Evolutionary conservation across 2,797 vertebrate species (phyloP).

Genomic region (Karalla daura): DNA sequence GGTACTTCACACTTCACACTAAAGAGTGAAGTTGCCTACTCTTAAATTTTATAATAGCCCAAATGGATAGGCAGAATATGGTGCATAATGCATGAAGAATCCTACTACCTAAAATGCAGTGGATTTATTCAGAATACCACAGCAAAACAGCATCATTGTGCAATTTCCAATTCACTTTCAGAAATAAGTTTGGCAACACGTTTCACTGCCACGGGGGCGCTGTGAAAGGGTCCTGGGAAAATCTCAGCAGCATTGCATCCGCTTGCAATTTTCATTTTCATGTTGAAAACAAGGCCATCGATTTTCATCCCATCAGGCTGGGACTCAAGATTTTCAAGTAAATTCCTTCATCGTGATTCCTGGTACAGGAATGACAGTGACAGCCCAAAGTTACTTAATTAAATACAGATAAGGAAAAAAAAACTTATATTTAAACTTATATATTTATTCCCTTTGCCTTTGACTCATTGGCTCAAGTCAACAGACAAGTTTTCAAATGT

Average conservation of each 20-base stretch:
- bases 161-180: constrained; percentile 1
- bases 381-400: not conserved
- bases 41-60: not conserved
- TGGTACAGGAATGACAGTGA: not conserved
- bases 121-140: not conserved
- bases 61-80: not conserved
- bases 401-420: not conserved
- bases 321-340: constrained; percentile 24
- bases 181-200: constrained; percentile 14
- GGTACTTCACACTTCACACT: too few relatives aligned
- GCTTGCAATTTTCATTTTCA: not conserved
- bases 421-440: not conserved
- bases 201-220: constrained; percentile 5
- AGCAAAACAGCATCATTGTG: not conserved
- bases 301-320: constrained; percentile 20
- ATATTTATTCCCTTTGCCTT: not conserved
- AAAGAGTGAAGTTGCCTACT: not conserved
- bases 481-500: too few relatives aligned
- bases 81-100: not conserved
- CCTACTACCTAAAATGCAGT: not conserved
- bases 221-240: constrained; percentile 15
- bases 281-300: constrained; percentile 1
- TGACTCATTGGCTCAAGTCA: too few relatives aligned
- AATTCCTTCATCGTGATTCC: constrained; percentile 7
- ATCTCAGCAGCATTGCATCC: constrained; percentile 10